Percentiles rank a stretch among this genome's conserved stretches.
These are phyloP conservation scores for Anabas testudineus DNA, from an alignment of 2,797 vertebrate species.

Conservation along the genomic window DNA sequence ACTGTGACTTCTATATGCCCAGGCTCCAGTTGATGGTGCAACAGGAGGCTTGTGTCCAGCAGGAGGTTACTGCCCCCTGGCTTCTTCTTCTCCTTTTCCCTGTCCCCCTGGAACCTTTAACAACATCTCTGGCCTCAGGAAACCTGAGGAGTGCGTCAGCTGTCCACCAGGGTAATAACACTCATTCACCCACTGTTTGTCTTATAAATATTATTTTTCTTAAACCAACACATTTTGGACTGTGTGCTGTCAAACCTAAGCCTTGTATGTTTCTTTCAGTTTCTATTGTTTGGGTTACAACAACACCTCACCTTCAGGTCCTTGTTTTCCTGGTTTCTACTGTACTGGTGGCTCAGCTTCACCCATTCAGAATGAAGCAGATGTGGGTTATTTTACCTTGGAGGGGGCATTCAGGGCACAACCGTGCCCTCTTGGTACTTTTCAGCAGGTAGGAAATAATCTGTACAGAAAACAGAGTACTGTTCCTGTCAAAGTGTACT, in stretches of 20 bases:
- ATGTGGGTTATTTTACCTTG: slow-evolving; percentile 84
- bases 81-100: slow-evolving; percentile 82
- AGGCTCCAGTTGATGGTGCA: slow-evolving; percentile 87
- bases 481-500: slow-evolving; percentile 10
- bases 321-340: slow-evolving; percentile 88
- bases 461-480: slow-evolving; percentile 8
- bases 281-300: slow-evolving; percentile 86
- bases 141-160: slow-evolving; percentile 81
- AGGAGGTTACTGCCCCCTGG: slow-evolving; percentile 83
- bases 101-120: slow-evolving; percentile 90
- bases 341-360: slow-evolving; percentile 85
- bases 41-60: slow-evolving; percentile 86
- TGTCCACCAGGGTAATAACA: slow-evolving; percentile 88
- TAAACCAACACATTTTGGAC: slow-evolving; percentile 1
- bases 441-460: slow-evolving; percentile 85
- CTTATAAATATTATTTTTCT: not conserved
- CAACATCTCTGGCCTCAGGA: slow-evolving; percentile 83
- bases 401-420: slow-evolving; percentile 84
- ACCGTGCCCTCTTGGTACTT: slow-evolving; percentile 87
- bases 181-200: not conserved
- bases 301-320: slow-evolving; percentile 84
- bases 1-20: slow-evolving; percentile 17
- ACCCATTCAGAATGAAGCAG: slow-evolving; percentile 84
- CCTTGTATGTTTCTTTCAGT: slow-evolving; percentile 60
- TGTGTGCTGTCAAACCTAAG: not conserved